Base-by-base conservation (phyloP, 2,888 invertebrate species). In the Epistrophella euchroma region DNA sequence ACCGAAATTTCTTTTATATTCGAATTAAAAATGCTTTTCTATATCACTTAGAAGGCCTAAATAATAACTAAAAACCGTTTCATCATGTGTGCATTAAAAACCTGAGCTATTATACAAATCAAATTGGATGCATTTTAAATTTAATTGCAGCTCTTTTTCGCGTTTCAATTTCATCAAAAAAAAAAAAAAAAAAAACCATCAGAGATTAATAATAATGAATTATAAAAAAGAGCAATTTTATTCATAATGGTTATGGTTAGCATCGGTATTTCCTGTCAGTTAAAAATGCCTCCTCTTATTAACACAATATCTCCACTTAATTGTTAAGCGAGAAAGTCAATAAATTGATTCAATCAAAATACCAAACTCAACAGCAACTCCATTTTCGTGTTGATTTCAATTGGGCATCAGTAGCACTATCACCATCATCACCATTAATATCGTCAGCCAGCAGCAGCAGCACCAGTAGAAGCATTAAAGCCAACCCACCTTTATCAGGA, bases 241-340 rank as follows among this genome's bases (percentile, higher is more conserved):
- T n/a, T n/a, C n/a, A n/a, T n/a, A n/a, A n/a, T 35, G 4, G n/a
- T 17, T 11, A 32, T 28, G 10, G 28, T 32, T 9, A 55, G 32
- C 10, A 56, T 56, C n/a, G 5, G 7, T 52, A 52, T 13, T 73
- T 77, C 47, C 60, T 62, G 68, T 68, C 73, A 64, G 28, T 66
- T 76, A 50, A 76, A 76, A 35, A 4, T 72, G 19, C 50, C 40
- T 60, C 60, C 70, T 32, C 32, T 17, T 35, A 22, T 37, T 47
- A 35, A 58, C 50, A 50, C 50, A 15, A 52, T 52, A 5, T 25
- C 52, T 70, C 37, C 15, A 55, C 64, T 64, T 64, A 35, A 17
- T 35, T 19, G 6, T 35, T 56, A 22, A 84, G 83, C 71, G 83
- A 84, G 83, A 84, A 84, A 84, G 78, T 79, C 56, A 66, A 82